Evolutionary conservation across 2,888 invertebrate genomes (phyloP), one percentile per base, ranked within the genome.

Genomic region (Folsomia manolachei): DNA sequence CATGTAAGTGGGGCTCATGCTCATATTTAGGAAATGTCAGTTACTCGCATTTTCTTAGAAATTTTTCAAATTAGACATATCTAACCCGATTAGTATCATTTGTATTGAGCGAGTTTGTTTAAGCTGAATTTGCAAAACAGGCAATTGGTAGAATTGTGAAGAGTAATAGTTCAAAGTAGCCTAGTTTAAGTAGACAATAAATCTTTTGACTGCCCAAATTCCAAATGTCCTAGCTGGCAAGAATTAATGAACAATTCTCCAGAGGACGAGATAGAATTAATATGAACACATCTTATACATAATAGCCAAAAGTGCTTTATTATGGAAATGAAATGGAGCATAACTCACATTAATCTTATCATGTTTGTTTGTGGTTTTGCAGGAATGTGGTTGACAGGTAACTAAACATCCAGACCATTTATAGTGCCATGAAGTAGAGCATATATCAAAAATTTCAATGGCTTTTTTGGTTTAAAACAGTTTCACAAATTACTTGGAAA

Each of bases 401-500:
- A n/a, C n/a, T n/a, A n/a, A n/a, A n/a, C n/a, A n/a, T n/a, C n/a
- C n/a, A n/a, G n/a, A n/a, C n/a, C n/a, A n/a, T n/a, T n/a, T n/a
- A n/a, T n/a, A n/a, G n/a, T n/a, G n/a, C n/a, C 52, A 14, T 52
- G 18, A 14, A 52, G 26, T 63, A 23, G 51, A 23, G n/a, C 14
- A 66, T 27, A 23, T 51, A 18, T 66, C 66, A 27, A 51, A 60
- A 69, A 39, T 23, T 25, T 60, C 24, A 1, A 26, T 66, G 56
- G 71, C 18, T 67, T 64, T 39, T 62, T 75, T 75, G 21, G 72
- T 69, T 39, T n/a, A n/a, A n/a, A n/a, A n/a, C n/a, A 79, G 79
- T 70, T 79, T 81, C 63, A 80, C 79, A 51, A 79, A 79, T 71
- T 81, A 81, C 73, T 74, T 81, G 75, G 81, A 81, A 69, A 79